Conservation (phyloP, 2,888 invertebrate species). For the Callosobruchus maculatus region DNA sequence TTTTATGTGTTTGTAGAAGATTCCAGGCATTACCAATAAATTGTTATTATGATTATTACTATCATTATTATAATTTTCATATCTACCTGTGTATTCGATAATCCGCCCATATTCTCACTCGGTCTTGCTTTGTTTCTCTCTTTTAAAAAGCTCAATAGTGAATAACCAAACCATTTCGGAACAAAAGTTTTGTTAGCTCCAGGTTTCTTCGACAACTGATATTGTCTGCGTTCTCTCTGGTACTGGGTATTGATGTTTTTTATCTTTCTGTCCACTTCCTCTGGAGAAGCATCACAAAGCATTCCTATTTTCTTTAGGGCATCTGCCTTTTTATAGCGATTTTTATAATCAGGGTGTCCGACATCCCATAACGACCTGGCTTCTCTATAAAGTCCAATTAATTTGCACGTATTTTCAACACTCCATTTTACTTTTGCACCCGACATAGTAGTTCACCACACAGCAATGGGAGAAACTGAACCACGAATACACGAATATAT, state of each 20-base stretch:
- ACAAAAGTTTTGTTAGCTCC: constrained; percentile 8
- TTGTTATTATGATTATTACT: too few relatives aligned
- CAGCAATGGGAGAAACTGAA: too few relatives aligned
- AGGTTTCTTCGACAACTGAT: constrained; percentile 11
- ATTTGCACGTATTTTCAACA: constrained; percentile 9
- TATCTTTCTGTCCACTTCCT: constrained; percentile 12
- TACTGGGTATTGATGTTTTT: constrained; percentile 15
- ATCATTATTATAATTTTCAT: background rate
- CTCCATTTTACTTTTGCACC: constrained; percentile 6
- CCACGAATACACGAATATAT: too few relatives aligned
- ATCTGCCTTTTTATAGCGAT: constrained; percentile 10
- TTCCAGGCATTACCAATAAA: too few relatives aligned
- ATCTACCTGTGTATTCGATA: background rate
- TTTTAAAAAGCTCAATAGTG: too few relatives aligned
- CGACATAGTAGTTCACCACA: background rate
- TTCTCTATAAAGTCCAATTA: constrained; percentile 11
- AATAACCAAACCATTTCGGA: constrained; percentile 8
- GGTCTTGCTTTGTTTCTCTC: constrained; percentile 9
- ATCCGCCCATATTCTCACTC: constrained; percentile 10
- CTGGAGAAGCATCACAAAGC: constrained; percentile 9
- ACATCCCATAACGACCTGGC: constrained; percentile 8
- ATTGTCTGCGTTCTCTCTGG: constrained; percentile 12
- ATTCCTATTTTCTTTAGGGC: constrained; percentile 7
- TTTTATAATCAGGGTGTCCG: constrained; percentile 8
- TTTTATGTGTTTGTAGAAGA: too few relatives aligned